Conservation (phyloP, 2,113 vertebrate genomes). For the Gymnobelideus leadbeateri region DNA sequence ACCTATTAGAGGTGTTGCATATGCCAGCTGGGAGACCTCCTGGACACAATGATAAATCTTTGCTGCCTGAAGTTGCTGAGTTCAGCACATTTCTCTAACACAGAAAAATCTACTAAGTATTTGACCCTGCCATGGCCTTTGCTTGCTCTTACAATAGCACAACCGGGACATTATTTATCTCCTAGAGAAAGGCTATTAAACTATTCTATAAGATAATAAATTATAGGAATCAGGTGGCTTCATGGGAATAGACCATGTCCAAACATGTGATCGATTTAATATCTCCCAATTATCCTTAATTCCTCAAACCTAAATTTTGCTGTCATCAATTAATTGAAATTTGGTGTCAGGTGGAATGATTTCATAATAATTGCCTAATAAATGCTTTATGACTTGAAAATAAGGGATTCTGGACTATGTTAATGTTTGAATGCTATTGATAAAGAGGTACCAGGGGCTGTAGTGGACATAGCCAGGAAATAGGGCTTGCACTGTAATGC, state of each 20-base stretch:
- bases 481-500: not conserved
- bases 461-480: not conserved
- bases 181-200: conserved; percentile 77
- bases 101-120: conserved; percentile 53
- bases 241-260: conserved; percentile 62
- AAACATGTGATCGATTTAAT: conserved; percentile 52
- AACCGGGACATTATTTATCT: conserved; percentile 73
- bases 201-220: conserved; percentile 74
- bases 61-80: conserved; percentile 38
- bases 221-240: conserved; percentile 72
- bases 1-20: not conserved
- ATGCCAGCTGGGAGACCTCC: not conserved
- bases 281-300: conserved; percentile 58
- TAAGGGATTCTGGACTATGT: not conserved
- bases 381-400: not conserved
- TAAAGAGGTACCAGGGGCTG: not conserved
- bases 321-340: conserved; percentile 75
- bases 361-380: not conserved
- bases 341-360: conserved; percentile 27
- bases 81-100: conserved; percentile 52
- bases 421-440: not conserved
- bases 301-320: conserved; percentile 71
- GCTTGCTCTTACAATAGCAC: conserved; percentile 19
- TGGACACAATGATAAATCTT: conserved; percentile 62
- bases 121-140: conserved; percentile 55